phyloP scores from a whole-genome alignment of 2,888 invertebrate genomes.

The Amphipyra tragopoginis region DNA sequence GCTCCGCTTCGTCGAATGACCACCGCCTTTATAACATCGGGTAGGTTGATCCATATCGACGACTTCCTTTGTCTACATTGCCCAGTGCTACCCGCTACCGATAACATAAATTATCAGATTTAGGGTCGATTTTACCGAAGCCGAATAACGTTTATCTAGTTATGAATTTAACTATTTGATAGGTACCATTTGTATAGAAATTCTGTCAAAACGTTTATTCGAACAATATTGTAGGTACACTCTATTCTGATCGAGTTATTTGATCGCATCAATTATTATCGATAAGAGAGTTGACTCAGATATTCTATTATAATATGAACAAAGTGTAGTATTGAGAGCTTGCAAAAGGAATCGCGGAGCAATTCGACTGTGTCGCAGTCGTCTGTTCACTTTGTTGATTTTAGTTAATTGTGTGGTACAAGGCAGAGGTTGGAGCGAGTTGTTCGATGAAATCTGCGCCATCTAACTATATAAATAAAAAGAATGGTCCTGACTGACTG shows the following conservation, averaged over 20 bases:
- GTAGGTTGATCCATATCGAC: too few relatives aligned
- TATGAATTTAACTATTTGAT: too few relatives aligned
- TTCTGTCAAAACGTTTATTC: neutral
- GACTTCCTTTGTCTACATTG: too few relatives aligned
- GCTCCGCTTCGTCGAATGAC: too few relatives aligned
- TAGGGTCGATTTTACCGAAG: too few relatives aligned
- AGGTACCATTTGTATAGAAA: too few relatives aligned
- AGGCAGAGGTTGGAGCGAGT: neutral
- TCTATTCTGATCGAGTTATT: slow-evolving; percentile 26
- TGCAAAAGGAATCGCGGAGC: slow-evolving; percentile 32
- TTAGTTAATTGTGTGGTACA: slow-evolving; percentile 37
- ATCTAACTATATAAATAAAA: too few relatives aligned
- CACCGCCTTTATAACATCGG: too few relatives aligned
- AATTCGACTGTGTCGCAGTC: slow-evolving; percentile 14
- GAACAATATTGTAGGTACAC: slow-evolving; percentile 2
- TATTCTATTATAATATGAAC: slow-evolving; percentile 30
- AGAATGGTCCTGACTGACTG: too few relatives aligned
- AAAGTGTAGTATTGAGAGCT: slow-evolving; percentile 22
- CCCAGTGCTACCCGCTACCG: too few relatives aligned
- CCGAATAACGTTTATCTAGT: too few relatives aligned
- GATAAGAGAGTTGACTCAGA: slow-evolving; percentile 14
- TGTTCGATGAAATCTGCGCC: neutral
- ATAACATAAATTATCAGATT: too few relatives aligned
- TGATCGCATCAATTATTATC: slow-evolving; percentile 36
- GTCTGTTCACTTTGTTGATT: slow-evolving; percentile 44